phyloP scores from a whole-genome alignment of 1,140 invertebrate genomes.

The Drosophila obscura region DNA sequence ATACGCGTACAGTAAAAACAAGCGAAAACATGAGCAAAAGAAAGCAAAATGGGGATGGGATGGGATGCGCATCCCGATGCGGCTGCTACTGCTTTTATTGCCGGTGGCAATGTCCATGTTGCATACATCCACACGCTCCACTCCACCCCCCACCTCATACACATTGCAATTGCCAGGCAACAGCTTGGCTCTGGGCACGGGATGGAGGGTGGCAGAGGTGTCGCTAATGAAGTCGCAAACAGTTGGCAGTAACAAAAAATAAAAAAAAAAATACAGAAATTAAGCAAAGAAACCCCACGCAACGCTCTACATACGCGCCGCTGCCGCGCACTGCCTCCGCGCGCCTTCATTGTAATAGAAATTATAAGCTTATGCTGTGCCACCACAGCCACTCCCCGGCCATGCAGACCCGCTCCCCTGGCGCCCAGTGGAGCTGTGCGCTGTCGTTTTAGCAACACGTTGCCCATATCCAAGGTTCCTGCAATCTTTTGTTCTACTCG shows the following conservation, averaged over 20 bases:
- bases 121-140: background rate
- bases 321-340: conserved; percentile 18
- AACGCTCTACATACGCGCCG: conserved; percentile 30
- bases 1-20: too few relatives aligned
- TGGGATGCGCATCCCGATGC: too few relatives aligned
- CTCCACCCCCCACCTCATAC: conserved; percentile 1
- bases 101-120: conserved; percentile 23
- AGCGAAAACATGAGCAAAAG: too few relatives aligned
- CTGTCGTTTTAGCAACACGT: conserved; percentile 76
- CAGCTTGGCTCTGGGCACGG: conserved; percentile 42
- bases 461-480: conserved; percentile 56
- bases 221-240: conserved; percentile 81
- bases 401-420: background rate
- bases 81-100: conserved; percentile 11
- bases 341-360: conserved; percentile 75
- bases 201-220: conserved; percentile 40
- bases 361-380: conserved; percentile 65
- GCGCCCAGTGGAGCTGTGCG: conserved; percentile 37
- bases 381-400: background rate
- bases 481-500: conserved; percentile 50
- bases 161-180: conserved; percentile 73
- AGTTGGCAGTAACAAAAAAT: conserved; percentile 45
- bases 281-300: conserved; percentile 28
- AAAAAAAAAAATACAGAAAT: conserved; percentile 34
- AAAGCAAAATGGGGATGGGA: too few relatives aligned